Evolutionary conservation across 2,113 vertebrate genomes (phyloP), one percentile per base, ranked within the genome.

Genomic region (Ictidomys tridecemlineatus): DNA sequence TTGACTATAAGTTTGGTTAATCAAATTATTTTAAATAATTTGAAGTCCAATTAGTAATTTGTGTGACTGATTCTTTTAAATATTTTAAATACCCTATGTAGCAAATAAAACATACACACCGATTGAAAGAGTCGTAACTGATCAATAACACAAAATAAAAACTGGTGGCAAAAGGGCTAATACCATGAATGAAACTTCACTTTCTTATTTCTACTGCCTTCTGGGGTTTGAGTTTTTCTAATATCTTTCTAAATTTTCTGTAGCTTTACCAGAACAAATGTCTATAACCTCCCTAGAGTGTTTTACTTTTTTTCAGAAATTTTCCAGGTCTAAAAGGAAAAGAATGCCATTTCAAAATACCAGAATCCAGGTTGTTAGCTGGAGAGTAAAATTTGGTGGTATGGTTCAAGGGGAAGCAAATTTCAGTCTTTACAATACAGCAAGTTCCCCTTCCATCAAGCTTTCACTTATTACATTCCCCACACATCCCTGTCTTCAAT

Each of bases 21-120:
- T 86, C 91, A 91, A 94, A 88, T 83, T 39, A 12, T 53, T 85
- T 94, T 85, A 82, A 93, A 85, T n/a, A 95, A 77, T 76, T 89
- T 89, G 65, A 91, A 85, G 10, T 76, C 16, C 26, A 73, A 61
- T 85, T 89, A 94, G 14, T 58, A 80, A 90, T 61, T 72, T 61
- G 1, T 78, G 12, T 85, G 8, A 84, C 39, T 90, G n/a, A 51
- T 58, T 63, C 4, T 53, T 96, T 56, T 72, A 12, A 95, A 65
- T 37, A 96, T 26, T 91, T 94, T 63, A 74, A 90, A 89, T 90
- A 56, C 8, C 34, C n/a, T 78, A 53, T 83, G 20, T 22, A 86
- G n/a, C 13, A 93, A 80, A 89, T 74, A 48, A 77, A 85, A 83
- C 5, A 67, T 45, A 42, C 5, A 77, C 32, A 79, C 37, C 76